phyloP scores from a whole-genome alignment of 2,797 vertebrate genomes.

The Hephaestus fuliginosus region DNA sequence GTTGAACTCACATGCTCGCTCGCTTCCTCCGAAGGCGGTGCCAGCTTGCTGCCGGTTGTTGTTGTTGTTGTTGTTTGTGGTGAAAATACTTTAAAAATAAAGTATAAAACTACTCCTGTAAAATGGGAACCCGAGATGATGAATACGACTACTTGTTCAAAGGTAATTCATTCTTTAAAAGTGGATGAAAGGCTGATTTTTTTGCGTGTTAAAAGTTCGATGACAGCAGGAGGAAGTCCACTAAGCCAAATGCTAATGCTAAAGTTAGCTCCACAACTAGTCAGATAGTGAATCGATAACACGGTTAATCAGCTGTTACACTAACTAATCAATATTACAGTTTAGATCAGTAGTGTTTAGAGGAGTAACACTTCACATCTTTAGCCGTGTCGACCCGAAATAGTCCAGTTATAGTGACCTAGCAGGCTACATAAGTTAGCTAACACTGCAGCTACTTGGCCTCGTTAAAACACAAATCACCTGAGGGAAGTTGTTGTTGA shows the following conservation, averaged over 20 bases:
- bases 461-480: constrained; percentile 16
- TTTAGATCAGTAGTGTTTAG: rapidly evolving
- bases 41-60: constrained; percentile 49
- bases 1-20: constrained; percentile 61
- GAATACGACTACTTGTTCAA: constrained; percentile 87
- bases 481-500: background rate
- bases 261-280: constrained; percentile 64
- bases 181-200: background rate
- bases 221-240: constrained; percentile 63
- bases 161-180: constrained; percentile 61
- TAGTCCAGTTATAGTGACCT: background rate
- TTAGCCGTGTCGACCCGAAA: background rate
- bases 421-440: constrained; percentile 32
- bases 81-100: constrained; percentile 38
- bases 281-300: constrained; percentile 8
- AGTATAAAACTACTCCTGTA: constrained; percentile 33
- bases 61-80: constrained; percentile 47
- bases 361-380: rapidly evolving
- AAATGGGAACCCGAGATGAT: constrained; percentile 84
- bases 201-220: constrained; percentile 17
- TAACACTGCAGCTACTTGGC: constrained; percentile 36
- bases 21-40: constrained; percentile 52
- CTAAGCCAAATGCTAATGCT: constrained; percentile 67
- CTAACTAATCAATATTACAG: background rate
- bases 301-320: constrained; percentile 1